phyloP scores from a whole-genome alignment of 2,797 vertebrate genomes.

The Melanogrammus aeglefinus region DNA sequence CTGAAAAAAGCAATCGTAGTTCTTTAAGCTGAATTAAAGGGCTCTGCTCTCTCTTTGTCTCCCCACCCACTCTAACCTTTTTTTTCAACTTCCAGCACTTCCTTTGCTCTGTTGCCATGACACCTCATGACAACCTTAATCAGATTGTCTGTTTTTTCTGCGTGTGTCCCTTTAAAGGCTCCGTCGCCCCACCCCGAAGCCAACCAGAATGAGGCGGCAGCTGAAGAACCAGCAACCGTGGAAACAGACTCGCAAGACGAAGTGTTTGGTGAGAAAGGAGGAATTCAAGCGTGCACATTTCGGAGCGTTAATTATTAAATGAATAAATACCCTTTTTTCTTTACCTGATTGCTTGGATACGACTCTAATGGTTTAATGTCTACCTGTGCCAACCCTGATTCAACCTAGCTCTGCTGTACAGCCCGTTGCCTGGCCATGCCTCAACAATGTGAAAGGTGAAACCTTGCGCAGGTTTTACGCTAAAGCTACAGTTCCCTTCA shows the following conservation, averaged over 20 bases:
- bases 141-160: constrained; percentile 22
- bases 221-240: not conserved
- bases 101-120: constrained; percentile 67
- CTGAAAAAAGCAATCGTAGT: not conserved
- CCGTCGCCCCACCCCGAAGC: constrained; percentile 53
- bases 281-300: no score
- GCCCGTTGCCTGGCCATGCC: not conserved
- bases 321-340: not conserved
- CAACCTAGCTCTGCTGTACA: not conserved
- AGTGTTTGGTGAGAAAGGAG: constrained; percentile 69
- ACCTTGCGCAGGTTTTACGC: not conserved
- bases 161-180: constrained; percentile 44
- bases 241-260: constrained; percentile 68
- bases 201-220: constrained; percentile 13
- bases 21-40: not conserved
- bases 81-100: not conserved
- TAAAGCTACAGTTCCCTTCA: not conserved
- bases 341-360: not conserved
- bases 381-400: not conserved
- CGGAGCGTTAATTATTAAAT: no score
- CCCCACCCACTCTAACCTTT: constrained; percentile 13
- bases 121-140: constrained; percentile 54
- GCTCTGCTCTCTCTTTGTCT: not conserved
- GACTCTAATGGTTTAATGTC: not conserved
- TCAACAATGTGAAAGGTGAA: not conserved